phyloP scores from a whole-genome alignment of 2,797 vertebrate genomes.

The Distichodus sexfasciatus region DNA sequence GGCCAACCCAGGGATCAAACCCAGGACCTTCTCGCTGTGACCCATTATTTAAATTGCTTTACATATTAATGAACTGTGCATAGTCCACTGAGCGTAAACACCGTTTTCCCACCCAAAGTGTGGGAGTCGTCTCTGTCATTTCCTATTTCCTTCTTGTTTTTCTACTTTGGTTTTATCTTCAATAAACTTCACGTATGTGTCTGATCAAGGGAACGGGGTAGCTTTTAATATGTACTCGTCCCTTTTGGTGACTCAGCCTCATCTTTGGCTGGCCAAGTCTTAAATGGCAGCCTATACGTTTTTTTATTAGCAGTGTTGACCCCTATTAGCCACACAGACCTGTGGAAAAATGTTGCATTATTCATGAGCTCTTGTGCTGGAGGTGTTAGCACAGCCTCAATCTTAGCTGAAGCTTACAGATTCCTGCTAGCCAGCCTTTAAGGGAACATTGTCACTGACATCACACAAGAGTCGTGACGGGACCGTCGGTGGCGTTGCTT shows the following conservation, averaged over 20 bases:
- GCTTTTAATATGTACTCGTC: conserved; percentile 23
- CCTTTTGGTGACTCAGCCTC: not conserved
- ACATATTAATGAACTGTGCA: too few species aligned
- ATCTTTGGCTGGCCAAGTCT: not conserved
- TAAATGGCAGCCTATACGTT: conserved; percentile 26
- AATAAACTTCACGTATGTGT: conserved; percentile 21
- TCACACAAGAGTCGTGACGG: conserved; percentile 13
- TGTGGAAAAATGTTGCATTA: conserved; percentile 24
- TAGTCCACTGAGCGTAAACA: too few species aligned
- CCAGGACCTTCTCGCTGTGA: too few species aligned
- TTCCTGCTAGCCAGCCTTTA: not conserved
- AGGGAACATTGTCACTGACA: not conserved
- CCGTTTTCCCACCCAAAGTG: not conserved
- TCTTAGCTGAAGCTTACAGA: not conserved
- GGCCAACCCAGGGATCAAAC: too few species aligned
- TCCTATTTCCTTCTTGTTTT: not conserved
- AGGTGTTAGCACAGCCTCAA: not conserved
- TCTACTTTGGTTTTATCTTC: not conserved
- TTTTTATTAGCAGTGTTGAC: conserved; percentile 17
- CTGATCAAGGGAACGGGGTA: conserved; percentile 1
- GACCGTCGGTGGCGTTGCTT: conserved; percentile 17
- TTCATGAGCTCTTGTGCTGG: conserved; percentile 18
- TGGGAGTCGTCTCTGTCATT: not conserved
- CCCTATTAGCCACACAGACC: conserved; percentile 35
- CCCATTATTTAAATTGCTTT: too few species aligned